Evolutionary conservation across 2,113 vertebrate genomes (phyloP), one percentile per base, ranked within the genome.

Genomic region (Lamprotornis superbus): DNA sequence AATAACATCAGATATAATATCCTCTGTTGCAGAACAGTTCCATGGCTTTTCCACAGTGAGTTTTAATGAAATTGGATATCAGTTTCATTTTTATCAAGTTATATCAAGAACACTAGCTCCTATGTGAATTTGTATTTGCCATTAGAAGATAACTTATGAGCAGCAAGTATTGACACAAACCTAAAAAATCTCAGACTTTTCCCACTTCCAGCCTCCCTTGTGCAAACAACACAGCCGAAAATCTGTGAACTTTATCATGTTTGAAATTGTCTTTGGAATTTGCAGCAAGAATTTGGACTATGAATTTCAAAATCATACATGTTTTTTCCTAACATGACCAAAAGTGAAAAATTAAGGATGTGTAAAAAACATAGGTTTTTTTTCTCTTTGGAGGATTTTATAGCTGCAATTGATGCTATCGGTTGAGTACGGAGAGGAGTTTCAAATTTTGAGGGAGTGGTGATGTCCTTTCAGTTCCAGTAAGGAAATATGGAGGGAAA

Each of bases 41-140:
- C 37, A 17, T 3, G 7, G 31, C 61, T 84, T 95, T 91, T 89
- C 49, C 50, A 40, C 16, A 3, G 39, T 59, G 37, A 53, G 23
- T 56, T 91, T 91, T 93, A 89, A 70, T 96, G 84, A 87, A 94
- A 84, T 16, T 88, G 57, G 46, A 4, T 95, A 92, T 89, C 80
- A 50, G 30, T 91, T 94, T 87, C 60, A 40, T 69, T 92, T 69
- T 87, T 85, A 80, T 89, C 79, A 59, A 39, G 30, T 91, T 77
- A 20, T 49, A 86, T 73, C 52, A 87, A 46, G 86, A 95, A 63
- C 9, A n/a, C 44, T 6, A 7, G 5, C 24, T 87, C 55, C 55
- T 78, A 0, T 33, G 47, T 40, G 64, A 74, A 71, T 89, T 86
- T n/a, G 3, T 94, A 61, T 94, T 91, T 88, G 27, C 60, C 23